Conservation (phyloP, 2,113 vertebrate species). For the Trogon surrucura region DNA sequence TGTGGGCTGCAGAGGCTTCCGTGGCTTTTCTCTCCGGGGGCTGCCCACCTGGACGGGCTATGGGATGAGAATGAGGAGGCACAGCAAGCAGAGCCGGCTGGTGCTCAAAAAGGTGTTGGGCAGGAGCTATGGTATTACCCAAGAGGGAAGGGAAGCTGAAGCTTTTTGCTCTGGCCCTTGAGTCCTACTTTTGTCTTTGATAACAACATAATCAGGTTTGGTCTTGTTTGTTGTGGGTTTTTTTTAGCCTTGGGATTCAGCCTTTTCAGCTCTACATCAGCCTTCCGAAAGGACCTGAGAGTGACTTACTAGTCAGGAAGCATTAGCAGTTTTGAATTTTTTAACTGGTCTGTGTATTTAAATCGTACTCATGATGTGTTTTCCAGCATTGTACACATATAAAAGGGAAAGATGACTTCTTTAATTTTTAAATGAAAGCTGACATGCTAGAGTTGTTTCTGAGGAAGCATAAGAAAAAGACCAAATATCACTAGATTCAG, state of each 20-base stretch:
- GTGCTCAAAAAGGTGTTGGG: not conserved
- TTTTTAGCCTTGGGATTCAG: not conserved
- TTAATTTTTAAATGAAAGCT: not conserved
- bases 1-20: not conserved
- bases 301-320: not conserved
- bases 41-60: not conserved
- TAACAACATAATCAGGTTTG: not conserved
- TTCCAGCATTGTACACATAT: not conserved
- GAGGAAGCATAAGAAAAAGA: not conserved
- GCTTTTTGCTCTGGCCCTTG: not conserved
- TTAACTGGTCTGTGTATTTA: not conserved
- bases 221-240: not conserved
- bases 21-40: not conserved
- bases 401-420: not conserved
- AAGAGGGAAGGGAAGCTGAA: not conserved
- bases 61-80: not conserved
- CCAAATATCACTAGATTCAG: not conserved
- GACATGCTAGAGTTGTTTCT: not conserved
- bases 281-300: not conserved
- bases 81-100: not conserved
- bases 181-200: not conserved
- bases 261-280: not conserved
- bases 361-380: not conserved
- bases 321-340: not conserved
- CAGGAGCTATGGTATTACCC: rapidly evolving